Evolutionary conservation across 2,797 vertebrate genomes (phyloP).

Genomic region (Coluber constrictor): DNA sequence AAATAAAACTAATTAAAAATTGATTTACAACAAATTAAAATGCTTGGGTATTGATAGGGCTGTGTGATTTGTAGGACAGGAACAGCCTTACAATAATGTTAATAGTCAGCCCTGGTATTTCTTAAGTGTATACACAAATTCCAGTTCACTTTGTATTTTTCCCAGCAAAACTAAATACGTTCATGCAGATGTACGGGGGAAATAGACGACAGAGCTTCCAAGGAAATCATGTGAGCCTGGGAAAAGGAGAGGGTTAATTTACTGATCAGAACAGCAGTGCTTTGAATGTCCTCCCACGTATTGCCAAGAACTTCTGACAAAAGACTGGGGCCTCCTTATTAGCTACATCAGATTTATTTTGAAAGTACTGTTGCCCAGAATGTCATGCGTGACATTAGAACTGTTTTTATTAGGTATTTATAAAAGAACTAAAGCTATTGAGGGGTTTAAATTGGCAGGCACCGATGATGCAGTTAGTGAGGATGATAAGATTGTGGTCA

Average conservation of each 20-base stretch:
- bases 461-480: not conserved
- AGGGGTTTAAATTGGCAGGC: not conserved
- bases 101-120: not conserved
- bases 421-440: not conserved
- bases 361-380: not conserved
- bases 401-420: not conserved
- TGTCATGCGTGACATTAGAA: not conserved
- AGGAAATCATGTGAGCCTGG: not conserved
- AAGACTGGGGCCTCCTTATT: not conserved
- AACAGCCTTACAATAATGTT: not conserved
- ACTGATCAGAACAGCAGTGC: not conserved
- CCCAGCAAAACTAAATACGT: not conserved
- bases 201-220: not conserved
- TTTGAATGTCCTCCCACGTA: not conserved
- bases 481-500: not conserved
- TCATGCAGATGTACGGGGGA: not conserved
- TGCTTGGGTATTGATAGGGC: not conserved
- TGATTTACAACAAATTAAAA: not conserved
- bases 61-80: not conserved
- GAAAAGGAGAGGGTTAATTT: not conserved
- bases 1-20: not conserved
- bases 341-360: not conserved
- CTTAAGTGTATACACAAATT: not conserved
- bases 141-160: not conserved
- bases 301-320: not conserved